A percentile compares a stretch with the other conserved stretches of the same genome.
Evolutionary conservation across 1,140 invertebrate genomes (phyloP).

Genomic region (Lysiphlebus fabarum): DNA sequence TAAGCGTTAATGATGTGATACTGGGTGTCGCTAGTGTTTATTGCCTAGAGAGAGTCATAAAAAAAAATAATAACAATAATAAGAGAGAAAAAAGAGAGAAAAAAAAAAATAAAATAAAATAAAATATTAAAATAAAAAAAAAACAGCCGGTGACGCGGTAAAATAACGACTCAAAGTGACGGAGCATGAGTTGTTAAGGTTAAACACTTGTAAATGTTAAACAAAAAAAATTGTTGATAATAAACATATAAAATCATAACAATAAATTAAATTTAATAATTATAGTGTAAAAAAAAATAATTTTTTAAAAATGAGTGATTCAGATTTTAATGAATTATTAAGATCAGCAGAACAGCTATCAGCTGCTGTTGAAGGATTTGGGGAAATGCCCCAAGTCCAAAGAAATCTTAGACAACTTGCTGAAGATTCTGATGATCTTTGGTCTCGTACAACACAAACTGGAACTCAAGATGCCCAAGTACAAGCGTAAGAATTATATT

Average conservation of each 20-base stretch:
- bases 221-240: not conserved
- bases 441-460: constrained; percentile 78
- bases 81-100: too few relatives aligned
- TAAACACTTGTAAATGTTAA: too few relatives aligned
- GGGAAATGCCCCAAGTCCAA: constrained; percentile 81
- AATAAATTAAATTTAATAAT: not conserved
- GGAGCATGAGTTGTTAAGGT: too few relatives aligned
- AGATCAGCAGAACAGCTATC: constrained; percentile 87
- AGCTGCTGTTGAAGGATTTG: constrained; percentile 80
- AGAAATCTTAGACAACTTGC: constrained; percentile 86
- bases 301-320: constrained; percentile 43
- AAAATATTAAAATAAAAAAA: too few relatives aligned
- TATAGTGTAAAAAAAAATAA: not conserved
- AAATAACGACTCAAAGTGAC: too few relatives aligned
- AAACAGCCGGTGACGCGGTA: too few relatives aligned
- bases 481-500: constrained; percentile 68
- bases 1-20: too few relatives aligned
- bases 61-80: too few relatives aligned
- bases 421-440: constrained; percentile 87
- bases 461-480: constrained; percentile 82
- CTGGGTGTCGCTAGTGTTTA: too few relatives aligned
- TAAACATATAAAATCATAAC: not conserved
- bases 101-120: too few relatives aligned
- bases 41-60: too few relatives aligned
- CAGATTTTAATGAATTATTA: constrained; percentile 80